Percentiles rank a stretch among this genome's conserved stretches.
phyloP scores from a whole-genome alignment of 1,140 invertebrate genomes.

The Venturia canescens region DNA sequence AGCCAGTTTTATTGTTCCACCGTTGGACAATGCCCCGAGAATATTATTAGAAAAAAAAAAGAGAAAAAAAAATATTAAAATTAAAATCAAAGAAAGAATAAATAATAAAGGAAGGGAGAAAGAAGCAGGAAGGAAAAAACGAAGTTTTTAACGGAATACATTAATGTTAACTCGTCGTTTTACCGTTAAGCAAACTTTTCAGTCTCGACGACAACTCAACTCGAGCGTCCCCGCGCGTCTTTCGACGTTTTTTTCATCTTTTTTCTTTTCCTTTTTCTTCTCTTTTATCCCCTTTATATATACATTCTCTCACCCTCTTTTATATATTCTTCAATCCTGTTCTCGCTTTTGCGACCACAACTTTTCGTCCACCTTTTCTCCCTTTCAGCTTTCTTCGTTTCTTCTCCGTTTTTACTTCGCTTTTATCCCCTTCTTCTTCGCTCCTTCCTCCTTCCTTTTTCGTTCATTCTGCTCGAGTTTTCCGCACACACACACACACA shows the following conservation, averaged over 20 bases:
- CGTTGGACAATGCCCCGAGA: conserved; percentile 75
- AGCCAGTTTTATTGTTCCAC: conserved; percentile 75
- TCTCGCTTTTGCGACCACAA: background rate
- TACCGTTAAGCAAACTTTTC: conserved; percentile 77
- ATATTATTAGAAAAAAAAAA: conserved; percentile 68
- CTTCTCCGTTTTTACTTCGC: background rate
- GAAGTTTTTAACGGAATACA: conserved; percentile 77
- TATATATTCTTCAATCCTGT: conserved; percentile 11
- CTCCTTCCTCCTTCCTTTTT: conserved; percentile 12
- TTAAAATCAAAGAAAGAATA: background rate
- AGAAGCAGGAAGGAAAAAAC: background rate
- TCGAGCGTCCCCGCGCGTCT: conserved; percentile 57
- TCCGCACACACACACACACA: conserved; percentile 3
- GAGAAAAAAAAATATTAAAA: background rate
- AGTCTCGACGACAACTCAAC: conserved; percentile 52
- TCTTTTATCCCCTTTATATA: conserved; percentile 34
- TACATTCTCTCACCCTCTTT: conserved; percentile 12
- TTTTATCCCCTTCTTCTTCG: background rate
- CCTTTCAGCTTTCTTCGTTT: conserved; percentile 1
- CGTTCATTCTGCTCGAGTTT: background rate
- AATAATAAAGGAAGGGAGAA: conserved; percentile 2
- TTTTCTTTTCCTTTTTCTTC: conserved; percentile 43
- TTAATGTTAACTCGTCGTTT: conserved; percentile 77
- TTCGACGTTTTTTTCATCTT: too few relatives aligned
- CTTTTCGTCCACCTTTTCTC: conserved; percentile 12